Conservation (phyloP, 2,113 vertebrate species). For the Candoia aspera region DNA sequence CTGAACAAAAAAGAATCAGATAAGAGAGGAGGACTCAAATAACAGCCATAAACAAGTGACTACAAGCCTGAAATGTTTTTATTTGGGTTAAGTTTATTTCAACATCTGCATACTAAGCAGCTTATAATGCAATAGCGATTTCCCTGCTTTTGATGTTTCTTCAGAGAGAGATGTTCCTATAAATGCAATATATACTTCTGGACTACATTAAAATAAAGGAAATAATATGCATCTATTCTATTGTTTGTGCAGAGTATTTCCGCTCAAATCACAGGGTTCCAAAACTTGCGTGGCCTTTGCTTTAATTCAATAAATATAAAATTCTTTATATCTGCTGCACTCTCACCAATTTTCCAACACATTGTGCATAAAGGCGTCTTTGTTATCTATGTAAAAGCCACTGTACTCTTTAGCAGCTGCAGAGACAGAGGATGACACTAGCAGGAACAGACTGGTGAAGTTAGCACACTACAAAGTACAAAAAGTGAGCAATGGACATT, state of each 20-base stretch:
- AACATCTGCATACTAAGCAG: neutral
- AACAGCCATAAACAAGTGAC: neutral
- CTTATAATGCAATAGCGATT: neutral
- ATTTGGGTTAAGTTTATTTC: neutral
- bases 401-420: slow-evolving; percentile 84
- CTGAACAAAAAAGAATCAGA: neutral
- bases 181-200: neutral
- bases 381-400: slow-evolving; percentile 75
- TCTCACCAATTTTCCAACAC: slow-evolving; percentile 65
- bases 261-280: neutral
- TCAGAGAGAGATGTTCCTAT: neutral
- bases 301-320: slow-evolving; percentile 56
- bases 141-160: neutral
- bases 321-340: slow-evolving; percentile 63
- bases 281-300: neutral
- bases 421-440: slow-evolving; percentile 78
- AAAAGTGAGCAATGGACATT: slow-evolving; percentile 33
- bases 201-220: neutral
- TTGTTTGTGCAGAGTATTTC: neutral
- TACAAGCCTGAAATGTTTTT: neutral
- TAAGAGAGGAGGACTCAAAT: neutral
- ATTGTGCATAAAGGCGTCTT: slow-evolving; percentile 69
- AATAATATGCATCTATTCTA: neutral
- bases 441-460: slow-evolving; percentile 75
- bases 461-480: slow-evolving; percentile 63